Base-by-base conservation (phyloP, 2,888 invertebrate genomes). In the Drosophila affinis region DNA sequence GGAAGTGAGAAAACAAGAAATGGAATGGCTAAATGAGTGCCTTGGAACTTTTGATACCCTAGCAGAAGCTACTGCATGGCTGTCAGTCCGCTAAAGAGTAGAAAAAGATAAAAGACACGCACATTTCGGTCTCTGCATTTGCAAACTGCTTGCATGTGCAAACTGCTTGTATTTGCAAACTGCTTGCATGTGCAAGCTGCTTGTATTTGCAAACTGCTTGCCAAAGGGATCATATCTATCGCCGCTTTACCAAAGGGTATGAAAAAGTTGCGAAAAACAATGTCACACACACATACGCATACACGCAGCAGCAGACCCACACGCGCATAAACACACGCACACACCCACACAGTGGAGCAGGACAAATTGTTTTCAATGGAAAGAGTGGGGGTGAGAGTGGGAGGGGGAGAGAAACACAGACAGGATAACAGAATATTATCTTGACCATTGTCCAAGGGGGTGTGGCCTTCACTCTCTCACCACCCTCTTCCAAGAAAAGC, bases 291-390 rank as follows among this genome's bases (percentile, higher is more conserved):
- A 61, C 51, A 59, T 55, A 71, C 51, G 61, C 46, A 65, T 17
- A 58, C 21, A 44, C 51, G 72, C 21, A 17, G 55, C 21, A 17
- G 55, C 32, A 60, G n/a, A 60, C 39, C 34, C 9, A 67, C 39
- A 44, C 46, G 45, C 56, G 65, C 54, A 55, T 18, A 68, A 10
- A 57, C 56, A 55, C 34, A 68, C n/a, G 55, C 51, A 62, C 29
- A 29, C 54, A 60, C 17, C 18, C 32, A 55, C 62, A 55, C 51
- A 53, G 53, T 32, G 51, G 57, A 62, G 39, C 48, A 70, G 57
- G 71, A 71, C 71, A 70, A 57, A 57, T 70, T 62, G 57, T 54
- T 70, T 70, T 54, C 57, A 62, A 39, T 54, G 57, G n/a, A 6
- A 62, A 45, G 29, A 61, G 21, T 47, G 49, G 29, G 48, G 45